Conservation (phyloP, 1,140 invertebrate species). For the Gonatopus flavifemur region DNA sequence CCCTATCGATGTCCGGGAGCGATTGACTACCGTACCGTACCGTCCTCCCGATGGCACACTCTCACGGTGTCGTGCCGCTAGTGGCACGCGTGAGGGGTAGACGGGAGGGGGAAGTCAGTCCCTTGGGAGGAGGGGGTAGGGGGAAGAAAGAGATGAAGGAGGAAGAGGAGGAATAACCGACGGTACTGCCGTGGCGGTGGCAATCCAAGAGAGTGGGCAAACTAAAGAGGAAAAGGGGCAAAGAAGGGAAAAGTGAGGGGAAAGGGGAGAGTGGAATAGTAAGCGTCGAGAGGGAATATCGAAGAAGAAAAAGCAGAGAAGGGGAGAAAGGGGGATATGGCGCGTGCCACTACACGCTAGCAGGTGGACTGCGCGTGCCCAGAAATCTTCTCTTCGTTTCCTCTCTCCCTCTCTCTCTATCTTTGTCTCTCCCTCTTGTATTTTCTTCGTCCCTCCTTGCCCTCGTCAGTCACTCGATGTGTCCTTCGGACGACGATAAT, state of each 20-base stretch:
- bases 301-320: conserved; percentile 29
- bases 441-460: conserved; percentile 10
- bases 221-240: conserved; percentile 16
- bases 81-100: conserved; percentile 48
- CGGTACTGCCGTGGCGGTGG: conserved; percentile 21
- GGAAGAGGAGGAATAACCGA: conserved; percentile 11
- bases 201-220: conserved; percentile 27
- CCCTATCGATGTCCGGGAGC: conserved; percentile 51
- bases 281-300: conserved; percentile 32
- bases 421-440: conserved; percentile 11
- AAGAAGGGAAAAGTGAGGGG: conserved; percentile 24
- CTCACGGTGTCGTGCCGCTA: conserved; percentile 33
- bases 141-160: conserved; percentile 16
- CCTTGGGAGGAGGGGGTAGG: conserved; percentile 16
- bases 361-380: conserved; percentile 58
- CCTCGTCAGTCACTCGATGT: no score
- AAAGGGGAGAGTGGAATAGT: background rate
- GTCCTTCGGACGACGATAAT: no score
- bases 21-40: conserved; percentile 55
- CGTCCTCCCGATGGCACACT: no score
- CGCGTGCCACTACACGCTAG: conserved; percentile 54
- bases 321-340: conserved; percentile 37
- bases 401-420: conserved; percentile 16
- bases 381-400: conserved; percentile 37
- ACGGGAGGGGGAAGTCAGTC: conserved; percentile 29